A percentile compares a stretch with the other conserved stretches of the same genome.
Evolutionary conservation across 2,797 vertebrate genomes (phyloP).

Genomic region (Danionella dracula): DNA sequence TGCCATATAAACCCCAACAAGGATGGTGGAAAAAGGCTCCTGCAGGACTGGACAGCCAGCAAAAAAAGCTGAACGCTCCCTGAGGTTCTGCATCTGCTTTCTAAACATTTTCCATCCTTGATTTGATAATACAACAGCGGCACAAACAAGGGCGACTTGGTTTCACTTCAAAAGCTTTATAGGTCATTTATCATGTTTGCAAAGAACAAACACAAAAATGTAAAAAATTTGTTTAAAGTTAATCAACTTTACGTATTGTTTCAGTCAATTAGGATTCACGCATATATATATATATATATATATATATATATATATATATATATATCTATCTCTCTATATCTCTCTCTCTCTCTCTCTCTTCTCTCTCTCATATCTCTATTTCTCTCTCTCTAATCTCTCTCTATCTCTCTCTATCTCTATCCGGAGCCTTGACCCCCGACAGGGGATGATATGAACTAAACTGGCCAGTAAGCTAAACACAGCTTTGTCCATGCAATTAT

Average conservation of each 20-base stretch:
- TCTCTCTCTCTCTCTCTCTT: too few species aligned
- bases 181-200: constrained; percentile 60
- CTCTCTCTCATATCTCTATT: too few species aligned
- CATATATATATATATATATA: too few species aligned
- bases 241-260: too few species aligned
- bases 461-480: constrained; percentile 44
- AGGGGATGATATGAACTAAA: not conserved
- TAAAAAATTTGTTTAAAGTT: too few species aligned
- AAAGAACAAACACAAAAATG: constrained; percentile 63
- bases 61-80: constrained; percentile 14
- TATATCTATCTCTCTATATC: too few species aligned
- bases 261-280: too few species aligned
- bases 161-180: constrained; percentile 5
- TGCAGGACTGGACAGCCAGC: constrained; percentile 33
- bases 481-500: constrained; percentile 43
- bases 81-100: constrained; percentile 31
- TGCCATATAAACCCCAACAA: constrained; percentile 56
- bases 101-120: constrained; percentile 37
- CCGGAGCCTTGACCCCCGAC: too few species aligned
- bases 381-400: too few species aligned
- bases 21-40: constrained; percentile 45
- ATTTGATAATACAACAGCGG: constrained; percentile 27
- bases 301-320: too few species aligned
- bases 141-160: constrained; percentile 12
- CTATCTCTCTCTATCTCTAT: too few species aligned